Base-by-base conservation (phyloP, 2,888 invertebrate genomes). In the Ceriagrion tenellum region DNA sequence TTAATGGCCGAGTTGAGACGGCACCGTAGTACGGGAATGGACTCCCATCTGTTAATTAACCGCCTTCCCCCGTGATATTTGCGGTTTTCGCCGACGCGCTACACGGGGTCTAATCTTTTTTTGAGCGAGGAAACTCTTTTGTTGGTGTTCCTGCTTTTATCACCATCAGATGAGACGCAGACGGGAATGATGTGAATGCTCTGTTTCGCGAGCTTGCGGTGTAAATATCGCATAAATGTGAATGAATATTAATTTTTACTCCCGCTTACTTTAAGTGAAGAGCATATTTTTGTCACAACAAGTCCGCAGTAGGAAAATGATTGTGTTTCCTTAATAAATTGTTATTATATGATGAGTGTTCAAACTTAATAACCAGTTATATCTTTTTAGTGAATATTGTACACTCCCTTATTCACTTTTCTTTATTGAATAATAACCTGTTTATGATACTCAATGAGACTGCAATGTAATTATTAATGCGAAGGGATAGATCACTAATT, bases 31-130 rank as follows among this genome's bases (percentile, higher is more conserved):
- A 35, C 16, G 30, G 81, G 35, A 81, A 81, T 81, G 81, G 81
- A 81, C 81, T 69, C 81, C 81, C 81, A 81, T 81, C 81, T 81
- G 81, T 81, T 81, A 81, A 81, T 81, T 81, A 81, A 81, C 81
- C 81, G 35, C 81, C 35, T 81, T 59, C 59, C 35, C 81, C 81
- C 35, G 35, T 81, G 30, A 13, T 81, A 81, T 81, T 81, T 35
- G 35, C 81, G 81, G 81, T 81, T 69, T 69, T 69, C 23, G 47
- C 23, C 69, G 23, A 8, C n/a, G 35, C 30, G 13, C 35, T 81
- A 81, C 81, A 81, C 81, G 4, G 81, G 3, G 30, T 81, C 35
- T 81, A 81, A 35, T 81, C 30, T 81, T 81, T 81, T 81, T 30
- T 81, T 81, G 30, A 69, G 69, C 26, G 69, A 26, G 26, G 18